phyloP scores from a whole-genome alignment of 2,113 vertebrate genomes.

The Pseudorasbora parva region DNA sequence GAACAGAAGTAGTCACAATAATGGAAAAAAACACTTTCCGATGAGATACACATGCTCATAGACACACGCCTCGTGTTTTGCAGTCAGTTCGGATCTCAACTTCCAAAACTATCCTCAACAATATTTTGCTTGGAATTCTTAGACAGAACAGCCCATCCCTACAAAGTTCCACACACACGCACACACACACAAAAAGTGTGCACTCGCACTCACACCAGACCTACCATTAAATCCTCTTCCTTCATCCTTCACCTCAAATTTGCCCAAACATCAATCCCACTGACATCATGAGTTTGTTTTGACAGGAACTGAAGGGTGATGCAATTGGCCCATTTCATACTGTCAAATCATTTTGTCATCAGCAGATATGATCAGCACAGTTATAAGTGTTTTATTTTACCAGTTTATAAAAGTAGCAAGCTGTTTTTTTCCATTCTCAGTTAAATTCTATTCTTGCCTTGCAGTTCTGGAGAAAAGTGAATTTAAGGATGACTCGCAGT shows the following conservation, averaged over 20 bases:
- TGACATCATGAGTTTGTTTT: slow-evolving; percentile 36
- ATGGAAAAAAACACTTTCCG: neutral
- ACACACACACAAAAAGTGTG: neutral
- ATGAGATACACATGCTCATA: slow-evolving; percentile 20
- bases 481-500: slow-evolving; percentile 97
- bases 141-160: slow-evolving; percentile 53
- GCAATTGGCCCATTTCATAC: neutral
- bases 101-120: slow-evolving; percentile 18
- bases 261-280: neutral
- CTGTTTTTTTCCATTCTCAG: neutral
- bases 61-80: slow-evolving; percentile 30
- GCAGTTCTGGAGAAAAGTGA: slow-evolving; percentile 97
- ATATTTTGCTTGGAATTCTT: slow-evolving; percentile 51
- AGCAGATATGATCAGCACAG: neutral
- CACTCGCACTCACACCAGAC: neutral
- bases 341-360: slow-evolving; percentile 9
- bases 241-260: slow-evolving; percentile 17
- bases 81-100: neutral
- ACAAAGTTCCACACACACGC: neutral
- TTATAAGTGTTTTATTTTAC: neutral
- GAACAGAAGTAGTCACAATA: slow-evolving; percentile 33
- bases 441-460: neutral
- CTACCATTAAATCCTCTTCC: neutral
- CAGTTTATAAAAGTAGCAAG: neutral
- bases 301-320: slow-evolving; percentile 30